phyloP scores from a whole-genome alignment of 2,113 vertebrate species.

The Eulemur macaco region DNA sequence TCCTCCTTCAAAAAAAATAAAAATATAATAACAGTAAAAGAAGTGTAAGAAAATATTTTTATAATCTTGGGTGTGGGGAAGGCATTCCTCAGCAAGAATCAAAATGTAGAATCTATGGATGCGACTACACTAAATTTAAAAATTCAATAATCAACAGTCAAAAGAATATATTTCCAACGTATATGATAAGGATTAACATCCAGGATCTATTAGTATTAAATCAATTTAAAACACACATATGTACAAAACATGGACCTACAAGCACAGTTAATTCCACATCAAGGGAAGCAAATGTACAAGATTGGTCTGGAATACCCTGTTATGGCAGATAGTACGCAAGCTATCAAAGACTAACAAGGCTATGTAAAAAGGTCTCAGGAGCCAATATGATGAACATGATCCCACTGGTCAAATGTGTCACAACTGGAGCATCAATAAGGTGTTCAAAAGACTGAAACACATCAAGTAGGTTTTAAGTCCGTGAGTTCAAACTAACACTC shows the following conservation, averaged over 20 bases:
- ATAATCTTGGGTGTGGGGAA: neutral
- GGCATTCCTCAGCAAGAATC: neutral
- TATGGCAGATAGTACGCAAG: neutral
- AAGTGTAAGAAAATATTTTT: neutral
- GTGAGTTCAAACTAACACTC: neutral
- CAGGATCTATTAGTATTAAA: neutral
- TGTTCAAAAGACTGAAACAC: neutral
- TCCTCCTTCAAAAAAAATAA: neutral
- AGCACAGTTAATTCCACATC: neutral
- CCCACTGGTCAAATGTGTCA: neutral
- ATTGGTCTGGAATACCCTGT: neutral
- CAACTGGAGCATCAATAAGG: neutral
- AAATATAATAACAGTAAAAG: neutral
- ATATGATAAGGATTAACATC: neutral
- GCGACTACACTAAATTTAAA: neutral
- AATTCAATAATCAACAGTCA: neutral
- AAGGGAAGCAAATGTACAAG: neutral
- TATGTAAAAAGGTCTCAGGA: neutral
- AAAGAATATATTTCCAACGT: neutral
- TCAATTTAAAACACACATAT: neutral
- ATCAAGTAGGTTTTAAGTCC: neutral
- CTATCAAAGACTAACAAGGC: neutral
- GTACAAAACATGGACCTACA: neutral
- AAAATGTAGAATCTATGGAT: neutral
- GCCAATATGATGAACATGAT: neutral